Evolutionary conservation across 23 tunicate species (phyloP).

Genomic region (Phallusia fumigata): DNA sequence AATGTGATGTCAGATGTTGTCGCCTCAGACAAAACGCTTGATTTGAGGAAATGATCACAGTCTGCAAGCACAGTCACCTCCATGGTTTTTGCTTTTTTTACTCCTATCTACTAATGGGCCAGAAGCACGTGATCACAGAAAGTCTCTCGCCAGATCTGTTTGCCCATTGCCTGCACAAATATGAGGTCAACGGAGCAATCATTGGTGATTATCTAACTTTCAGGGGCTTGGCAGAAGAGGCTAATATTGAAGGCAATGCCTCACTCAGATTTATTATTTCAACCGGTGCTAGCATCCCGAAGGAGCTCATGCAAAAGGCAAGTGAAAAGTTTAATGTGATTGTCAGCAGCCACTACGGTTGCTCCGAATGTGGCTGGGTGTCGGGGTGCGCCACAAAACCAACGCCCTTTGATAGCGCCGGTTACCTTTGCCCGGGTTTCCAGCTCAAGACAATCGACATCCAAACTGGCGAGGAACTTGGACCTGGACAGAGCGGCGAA

Average conservation of each 20-base stretch:
- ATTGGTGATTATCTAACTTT: background rate
- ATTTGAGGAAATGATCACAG: background rate
- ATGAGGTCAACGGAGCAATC: background rate
- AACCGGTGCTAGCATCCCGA: background rate
- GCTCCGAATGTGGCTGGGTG: background rate
- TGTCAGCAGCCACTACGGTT: background rate
- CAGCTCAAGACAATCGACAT: constrained; percentile 26
- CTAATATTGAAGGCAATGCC: background rate
- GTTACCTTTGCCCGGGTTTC: background rate
- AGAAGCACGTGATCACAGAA: background rate
- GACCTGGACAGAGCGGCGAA: constrained; percentile 40
- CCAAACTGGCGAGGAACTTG: constrained; percentile 46
- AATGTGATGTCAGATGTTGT: background rate
- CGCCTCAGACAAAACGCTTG: background rate
- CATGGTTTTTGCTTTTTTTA: background rate
- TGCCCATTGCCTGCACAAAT: background rate
- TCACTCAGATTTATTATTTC: background rate
- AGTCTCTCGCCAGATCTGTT: background rate
- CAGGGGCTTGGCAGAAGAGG: background rate
- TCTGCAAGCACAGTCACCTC: background rate
- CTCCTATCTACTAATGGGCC: background rate
- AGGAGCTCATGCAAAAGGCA: constrained; percentile 1
- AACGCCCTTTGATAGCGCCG: background rate
- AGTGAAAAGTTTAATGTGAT: background rate
- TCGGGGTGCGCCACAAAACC: background rate